Evolutionary conservation across 1,140 invertebrate genomes (phyloP).

Genomic region (Bilobella aurantiaca): DNA sequence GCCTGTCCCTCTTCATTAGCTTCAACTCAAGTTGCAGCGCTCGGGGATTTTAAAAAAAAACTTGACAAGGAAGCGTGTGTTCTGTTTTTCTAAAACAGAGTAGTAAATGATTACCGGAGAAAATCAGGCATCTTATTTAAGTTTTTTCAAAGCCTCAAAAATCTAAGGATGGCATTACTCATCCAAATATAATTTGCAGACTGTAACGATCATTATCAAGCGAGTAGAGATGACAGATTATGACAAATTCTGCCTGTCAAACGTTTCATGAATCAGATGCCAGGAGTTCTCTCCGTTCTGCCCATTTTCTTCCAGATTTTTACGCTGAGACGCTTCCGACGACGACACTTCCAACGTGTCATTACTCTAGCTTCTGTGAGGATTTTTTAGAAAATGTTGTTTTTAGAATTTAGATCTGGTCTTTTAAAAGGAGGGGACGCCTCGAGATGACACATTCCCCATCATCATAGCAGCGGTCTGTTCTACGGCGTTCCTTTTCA

Average conservation of each 20-base stretch:
- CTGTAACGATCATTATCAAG: background rate
- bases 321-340: too few species aligned
- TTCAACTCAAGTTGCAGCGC: too few species aligned
- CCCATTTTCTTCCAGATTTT: background rate
- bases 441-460: constrained; percentile 1
- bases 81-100: too few species aligned
- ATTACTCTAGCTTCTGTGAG: background rate
- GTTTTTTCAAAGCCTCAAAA: background rate
- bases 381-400: constrained; percentile 2
- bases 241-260: constrained; percentile 4
- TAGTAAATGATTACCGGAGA: too few species aligned
- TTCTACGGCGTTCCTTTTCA: background rate
- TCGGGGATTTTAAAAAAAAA: too few species aligned
- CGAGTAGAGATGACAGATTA: background rate
- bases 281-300: background rate
- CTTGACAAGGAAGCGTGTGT: too few species aligned
- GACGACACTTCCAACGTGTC: background rate
- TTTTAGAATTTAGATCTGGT: background rate
- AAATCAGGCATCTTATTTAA: too few species aligned
- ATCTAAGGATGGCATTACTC: background rate
- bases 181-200: constrained; percentile 6
- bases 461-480: background rate
- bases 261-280: background rate
- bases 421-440: background rate
- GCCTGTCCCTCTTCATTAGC: too few species aligned